Evolutionary conservation across 1,140 invertebrate species (phyloP).

Genomic region (Helicoverpa zea): DNA sequence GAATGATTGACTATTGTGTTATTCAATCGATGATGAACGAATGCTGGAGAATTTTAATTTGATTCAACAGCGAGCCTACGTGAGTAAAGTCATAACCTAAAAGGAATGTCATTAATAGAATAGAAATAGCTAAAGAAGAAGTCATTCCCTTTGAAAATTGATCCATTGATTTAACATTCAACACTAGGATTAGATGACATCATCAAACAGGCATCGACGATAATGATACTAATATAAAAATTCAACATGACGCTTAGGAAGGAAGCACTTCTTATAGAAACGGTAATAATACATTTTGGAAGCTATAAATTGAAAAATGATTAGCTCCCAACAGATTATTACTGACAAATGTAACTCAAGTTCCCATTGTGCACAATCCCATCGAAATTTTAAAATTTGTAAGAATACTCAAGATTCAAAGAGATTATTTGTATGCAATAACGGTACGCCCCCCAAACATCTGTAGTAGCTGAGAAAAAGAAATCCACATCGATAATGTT

Average conservation of each 20-base stretch:
- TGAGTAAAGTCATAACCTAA: conserved; percentile 17
- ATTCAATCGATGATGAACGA: too few relatives aligned
- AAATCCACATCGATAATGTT: conserved; percentile 71
- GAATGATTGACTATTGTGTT: too few relatives aligned
- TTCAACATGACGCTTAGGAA: conserved; percentile 40
- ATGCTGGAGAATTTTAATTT: neutral
- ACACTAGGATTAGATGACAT: conserved; percentile 37
- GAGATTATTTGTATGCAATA: conserved; percentile 72
- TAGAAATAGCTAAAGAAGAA: conserved; percentile 3
- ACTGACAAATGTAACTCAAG: conserved; percentile 43
- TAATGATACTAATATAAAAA: conserved; percentile 39
- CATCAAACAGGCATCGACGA: conserved; percentile 21
- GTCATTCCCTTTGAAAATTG: conserved; percentile 22
- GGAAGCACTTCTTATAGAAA: conserved; percentile 41
- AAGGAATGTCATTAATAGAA: conserved; percentile 19
- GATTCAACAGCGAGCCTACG: neutral
- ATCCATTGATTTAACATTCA: conserved; percentile 39
- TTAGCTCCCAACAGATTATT: conserved; percentile 45
- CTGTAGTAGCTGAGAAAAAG: conserved; percentile 67
- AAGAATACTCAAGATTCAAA: conserved; percentile 65
- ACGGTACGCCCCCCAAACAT: conserved; percentile 80
- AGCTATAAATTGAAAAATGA: conserved; percentile 51
- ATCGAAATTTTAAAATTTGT: conserved; percentile 50
- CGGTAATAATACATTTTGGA: conserved; percentile 40
- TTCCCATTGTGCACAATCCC: conserved; percentile 34